phyloP scores from a whole-genome alignment of 2,797 vertebrate species.

The Tokudaia tokunoshimensis region DNA sequence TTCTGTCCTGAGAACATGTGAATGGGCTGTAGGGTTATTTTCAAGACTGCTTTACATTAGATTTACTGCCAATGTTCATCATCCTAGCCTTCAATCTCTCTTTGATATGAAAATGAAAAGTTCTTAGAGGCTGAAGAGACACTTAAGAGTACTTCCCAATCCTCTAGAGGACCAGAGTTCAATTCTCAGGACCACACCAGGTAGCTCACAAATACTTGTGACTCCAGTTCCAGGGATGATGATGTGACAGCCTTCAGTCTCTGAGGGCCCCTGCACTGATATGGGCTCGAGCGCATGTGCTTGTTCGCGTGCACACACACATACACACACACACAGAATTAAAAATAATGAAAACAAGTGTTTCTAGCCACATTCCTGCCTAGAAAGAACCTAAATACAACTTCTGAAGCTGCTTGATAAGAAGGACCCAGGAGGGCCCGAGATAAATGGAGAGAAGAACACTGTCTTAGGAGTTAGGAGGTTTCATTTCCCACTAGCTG shows the following conservation, averaged over 20 bases:
- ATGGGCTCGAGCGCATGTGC: no score
- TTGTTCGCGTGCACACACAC: background rate
- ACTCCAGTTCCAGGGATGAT: background rate
- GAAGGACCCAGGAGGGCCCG: background rate
- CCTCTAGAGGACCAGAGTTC: background rate
- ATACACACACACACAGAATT: background rate
- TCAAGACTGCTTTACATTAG: background rate
- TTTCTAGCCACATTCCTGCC: background rate
- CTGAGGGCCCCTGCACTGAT: background rate
- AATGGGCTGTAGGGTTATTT: background rate
- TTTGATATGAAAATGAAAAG: background rate
- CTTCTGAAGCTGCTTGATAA: background rate
- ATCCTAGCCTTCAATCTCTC: background rate
- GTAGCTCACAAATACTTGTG: background rate
- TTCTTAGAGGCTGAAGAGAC: background rate
- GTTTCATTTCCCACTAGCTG: background rate
- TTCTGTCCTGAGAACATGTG: background rate
- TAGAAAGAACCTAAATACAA: background rate
- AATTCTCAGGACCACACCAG: background rate
- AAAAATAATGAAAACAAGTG: background rate
- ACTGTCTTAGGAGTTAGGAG: background rate
- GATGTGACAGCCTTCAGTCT: background rate
- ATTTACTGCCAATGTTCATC: constrained; percentile 3
- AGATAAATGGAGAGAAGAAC: background rate
- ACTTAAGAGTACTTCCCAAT: background rate